Base-by-base conservation (phyloP, 2,888 invertebrate genomes). In the Charanyca ferruginea region DNA sequence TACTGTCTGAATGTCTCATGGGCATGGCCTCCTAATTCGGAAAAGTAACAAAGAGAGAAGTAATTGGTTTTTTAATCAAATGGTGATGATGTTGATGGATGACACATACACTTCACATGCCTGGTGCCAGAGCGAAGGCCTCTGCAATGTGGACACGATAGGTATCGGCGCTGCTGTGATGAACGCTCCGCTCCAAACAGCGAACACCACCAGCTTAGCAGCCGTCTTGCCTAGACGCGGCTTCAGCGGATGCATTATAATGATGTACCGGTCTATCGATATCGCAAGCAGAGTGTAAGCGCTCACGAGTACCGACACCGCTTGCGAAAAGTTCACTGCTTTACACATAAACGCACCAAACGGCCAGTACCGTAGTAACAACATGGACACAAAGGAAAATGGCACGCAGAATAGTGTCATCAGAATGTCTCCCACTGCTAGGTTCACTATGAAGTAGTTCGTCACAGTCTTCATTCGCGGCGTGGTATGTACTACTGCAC, bases 331-430 rank as follows among this genome's bases (percentile, higher is more conserved):
- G 91, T 97, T 97, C 79, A 98, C 98, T 35, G 98, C 94, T 69
- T 97, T 97, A 89, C 99, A 99, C 92, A 99, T 96, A 47, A 97
- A 94, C 13, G 95, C 93, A 1, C 98, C 98, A 88, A 99, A 99
- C 0, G 98, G 98, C 99, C 99, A 99, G 87, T 98, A 97, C 85
- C 97, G 97, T 48, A 98, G 94, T 77, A 98, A 95, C 53, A 98
- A 93, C 83, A 97, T 97, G 9, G 98, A 97, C 25, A 98, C 97
- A 86, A 98, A 98, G 1, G 98, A 98, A 87, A 98, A 98, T 2
- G 99, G 99, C 74, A 99, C 97, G 91, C 99, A 99, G 85, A 99
- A 97, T 20, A 98, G 87, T 0, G 98, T 98, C 97, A 99, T 98
- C 66, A 99, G 93, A 70, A 99, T 97, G 89, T 99, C 99, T 49